These are phyloP conservation scores for Toxonevra muliebris DNA, from an alignment of 2,888 invertebrate genomes.

Conservation along the genomic window DNA sequence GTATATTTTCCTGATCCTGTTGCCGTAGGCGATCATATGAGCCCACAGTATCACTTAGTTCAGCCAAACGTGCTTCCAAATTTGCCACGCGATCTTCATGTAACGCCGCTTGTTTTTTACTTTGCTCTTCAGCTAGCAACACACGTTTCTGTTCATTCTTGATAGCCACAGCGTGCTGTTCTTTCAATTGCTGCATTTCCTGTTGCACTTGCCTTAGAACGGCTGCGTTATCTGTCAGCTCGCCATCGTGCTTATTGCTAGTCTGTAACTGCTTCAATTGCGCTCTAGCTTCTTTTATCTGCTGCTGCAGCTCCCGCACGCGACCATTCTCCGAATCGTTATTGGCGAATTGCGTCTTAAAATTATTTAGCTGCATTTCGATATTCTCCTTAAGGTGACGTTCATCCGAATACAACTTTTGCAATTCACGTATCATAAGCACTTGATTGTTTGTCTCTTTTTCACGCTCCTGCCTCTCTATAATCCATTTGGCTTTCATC, in stretches of 20 bases:
- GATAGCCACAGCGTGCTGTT: constrained; percentile 75
- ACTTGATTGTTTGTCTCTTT: constrained; percentile 81
- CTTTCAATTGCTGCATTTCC: constrained; percentile 78
- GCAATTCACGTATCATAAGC: constrained; percentile 82
- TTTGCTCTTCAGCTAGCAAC: constrained; percentile 76
- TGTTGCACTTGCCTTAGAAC: constrained; percentile 74
- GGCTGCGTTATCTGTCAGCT: constrained; percentile 65
- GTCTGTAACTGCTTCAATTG: constrained; percentile 73
- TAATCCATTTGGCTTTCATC: constrained; percentile 76
- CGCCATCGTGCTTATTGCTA: constrained; percentile 33
- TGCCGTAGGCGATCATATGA: constrained; percentile 77
- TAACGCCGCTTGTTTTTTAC: constrained; percentile 72
- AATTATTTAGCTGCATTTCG: constrained; percentile 71
- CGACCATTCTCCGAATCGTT: constrained; percentile 59
- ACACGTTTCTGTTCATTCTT: constrained; percentile 79
- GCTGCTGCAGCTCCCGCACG: constrained; percentile 69
- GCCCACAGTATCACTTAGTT: constrained; percentile 81
- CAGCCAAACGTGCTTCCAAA: constrained; percentile 79
- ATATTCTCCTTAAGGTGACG: constrained; percentile 78
- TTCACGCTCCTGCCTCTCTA: constrained; percentile 83
- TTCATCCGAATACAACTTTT: constrained; percentile 79
- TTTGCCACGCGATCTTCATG: constrained; percentile 82
- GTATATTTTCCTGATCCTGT: constrained; percentile 78
- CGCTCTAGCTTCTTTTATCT: constrained; percentile 72
- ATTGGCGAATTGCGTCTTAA: constrained; percentile 65